Evolutionary conservation across 2,113 vertebrate species (phyloP).

Genomic region (Atractosteus spatula): DNA sequence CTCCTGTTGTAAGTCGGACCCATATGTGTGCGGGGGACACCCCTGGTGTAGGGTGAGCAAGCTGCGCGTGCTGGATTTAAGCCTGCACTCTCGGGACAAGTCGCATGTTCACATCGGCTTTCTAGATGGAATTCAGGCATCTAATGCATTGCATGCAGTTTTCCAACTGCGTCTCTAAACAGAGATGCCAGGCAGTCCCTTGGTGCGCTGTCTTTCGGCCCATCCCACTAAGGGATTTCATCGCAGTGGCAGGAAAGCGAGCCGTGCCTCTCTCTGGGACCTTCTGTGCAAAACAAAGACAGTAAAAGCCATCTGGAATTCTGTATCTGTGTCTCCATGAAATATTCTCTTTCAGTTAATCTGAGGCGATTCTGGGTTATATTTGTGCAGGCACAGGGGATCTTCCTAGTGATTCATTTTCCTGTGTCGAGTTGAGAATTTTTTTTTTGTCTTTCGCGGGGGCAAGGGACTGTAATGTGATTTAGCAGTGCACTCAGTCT

Average conservation of each 20-base stretch:
- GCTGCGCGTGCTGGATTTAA: not conserved
- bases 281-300: not conserved
- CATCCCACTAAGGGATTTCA: not conserved
- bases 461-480: not conserved
- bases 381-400: not conserved
- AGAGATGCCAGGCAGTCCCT: constrained; percentile 3
- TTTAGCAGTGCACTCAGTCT: not conserved
- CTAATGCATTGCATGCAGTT: not conserved
- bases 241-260: not conserved
- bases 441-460: not conserved
- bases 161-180: not conserved
- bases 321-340: not conserved
- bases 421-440: too few relatives aligned
- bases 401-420: not conserved
- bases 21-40: too few relatives aligned
- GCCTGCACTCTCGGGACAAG: not conserved
- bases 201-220: not conserved
- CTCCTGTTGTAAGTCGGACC: too few relatives aligned
- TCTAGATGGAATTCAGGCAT: constrained; percentile 5
- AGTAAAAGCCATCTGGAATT: not conserved
- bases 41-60: too few relatives aligned
- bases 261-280: not conserved
- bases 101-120: constrained; percentile 4
- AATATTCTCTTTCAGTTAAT: not conserved
- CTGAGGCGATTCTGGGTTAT: not conserved